Conservation (phyloP, 2,113 vertebrate genomes). For the Pomatorhinus ruficollis region DNA sequence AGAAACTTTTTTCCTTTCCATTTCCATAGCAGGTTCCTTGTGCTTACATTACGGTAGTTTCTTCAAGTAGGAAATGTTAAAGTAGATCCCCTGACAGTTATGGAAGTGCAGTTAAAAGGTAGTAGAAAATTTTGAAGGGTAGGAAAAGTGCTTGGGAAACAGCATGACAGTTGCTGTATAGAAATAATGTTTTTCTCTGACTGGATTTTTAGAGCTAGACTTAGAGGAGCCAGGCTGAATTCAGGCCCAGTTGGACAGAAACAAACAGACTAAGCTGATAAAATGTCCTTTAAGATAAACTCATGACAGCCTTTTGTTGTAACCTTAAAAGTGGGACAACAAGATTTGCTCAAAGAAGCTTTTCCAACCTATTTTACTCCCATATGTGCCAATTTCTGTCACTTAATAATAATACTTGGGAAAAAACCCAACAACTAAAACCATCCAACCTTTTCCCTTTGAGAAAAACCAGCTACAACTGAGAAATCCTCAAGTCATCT, state of each 20-base stretch:
- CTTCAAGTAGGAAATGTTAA: neutral
- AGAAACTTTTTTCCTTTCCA: neutral
- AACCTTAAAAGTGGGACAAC: neutral
- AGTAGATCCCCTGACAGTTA: neutral
- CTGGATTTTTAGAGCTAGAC: neutral
- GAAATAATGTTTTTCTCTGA: neutral
- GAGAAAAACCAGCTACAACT: neutral
- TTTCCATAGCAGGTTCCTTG: neutral
- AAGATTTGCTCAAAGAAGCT: neutral
- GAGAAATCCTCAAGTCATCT: neutral
- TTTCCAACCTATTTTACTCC: neutral
- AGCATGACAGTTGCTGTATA: neutral
- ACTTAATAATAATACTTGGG: neutral
- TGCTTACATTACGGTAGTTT: neutral
- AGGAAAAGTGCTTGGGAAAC: neutral
- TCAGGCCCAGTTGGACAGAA: neutral
- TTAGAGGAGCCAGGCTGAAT: neutral
- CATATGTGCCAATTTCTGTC: accelerated
- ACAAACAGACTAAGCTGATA: neutral
- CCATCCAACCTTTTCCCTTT: neutral
- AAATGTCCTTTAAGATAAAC: neutral
- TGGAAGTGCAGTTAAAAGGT: neutral
- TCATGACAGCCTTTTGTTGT: neutral
- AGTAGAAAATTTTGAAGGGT: neutral
- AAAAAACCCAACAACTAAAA: neutral